Percentiles rank a stretch among this genome's conserved stretches.
These are phyloP conservation scores for Philypnodon macrostomus DNA, from an alignment of 2,797 vertebrate genomes.

Conservation along the genomic window DNA sequence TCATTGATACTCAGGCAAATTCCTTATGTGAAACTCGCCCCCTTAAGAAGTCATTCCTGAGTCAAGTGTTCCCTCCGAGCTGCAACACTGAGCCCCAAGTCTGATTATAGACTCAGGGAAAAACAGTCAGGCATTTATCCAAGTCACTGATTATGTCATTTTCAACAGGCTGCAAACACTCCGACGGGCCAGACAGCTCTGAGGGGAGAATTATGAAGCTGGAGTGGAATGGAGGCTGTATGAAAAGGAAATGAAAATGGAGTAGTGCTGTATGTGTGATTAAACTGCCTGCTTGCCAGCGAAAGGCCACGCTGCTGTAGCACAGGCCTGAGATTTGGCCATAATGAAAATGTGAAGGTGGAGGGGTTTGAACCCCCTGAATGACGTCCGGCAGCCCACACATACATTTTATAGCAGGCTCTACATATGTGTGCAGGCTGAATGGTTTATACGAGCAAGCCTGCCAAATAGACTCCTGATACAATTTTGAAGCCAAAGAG, in stretches of 20 bases:
- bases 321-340: constrained; percentile 75
- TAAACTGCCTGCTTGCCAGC: constrained; percentile 78
- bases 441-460: constrained; percentile 36
- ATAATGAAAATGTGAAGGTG: constrained; percentile 79
- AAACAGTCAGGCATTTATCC: constrained; percentile 79
- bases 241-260: constrained; percentile 81
- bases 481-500: constrained; percentile 27
- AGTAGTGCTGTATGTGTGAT: constrained; percentile 80
- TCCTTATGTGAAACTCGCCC: constrained; percentile 39
- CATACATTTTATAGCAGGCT: constrained; percentile 38
- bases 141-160: constrained; percentile 84
- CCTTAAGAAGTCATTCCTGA: constrained; percentile 57
- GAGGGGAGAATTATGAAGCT: constrained; percentile 79
- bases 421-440: constrained; percentile 35
- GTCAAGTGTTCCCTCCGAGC: constrained; percentile 62
- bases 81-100: constrained; percentile 55
- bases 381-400: constrained; percentile 38
- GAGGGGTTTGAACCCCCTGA: constrained; percentile 61
- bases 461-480: constrained; percentile 27
- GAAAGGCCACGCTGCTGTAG: constrained; percentile 74
- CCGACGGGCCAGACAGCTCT: constrained; percentile 65
- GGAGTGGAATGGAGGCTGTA: constrained; percentile 73
- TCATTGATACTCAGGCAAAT: constrained; percentile 34
- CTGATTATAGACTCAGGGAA: constrained; percentile 74
- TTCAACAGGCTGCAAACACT: constrained; percentile 76